Percentiles rank a stretch among this genome's conserved stretches.
phyloP scores from a whole-genome alignment of 92 coral and sea anemone species.

The Phenganax marumi region DNA sequence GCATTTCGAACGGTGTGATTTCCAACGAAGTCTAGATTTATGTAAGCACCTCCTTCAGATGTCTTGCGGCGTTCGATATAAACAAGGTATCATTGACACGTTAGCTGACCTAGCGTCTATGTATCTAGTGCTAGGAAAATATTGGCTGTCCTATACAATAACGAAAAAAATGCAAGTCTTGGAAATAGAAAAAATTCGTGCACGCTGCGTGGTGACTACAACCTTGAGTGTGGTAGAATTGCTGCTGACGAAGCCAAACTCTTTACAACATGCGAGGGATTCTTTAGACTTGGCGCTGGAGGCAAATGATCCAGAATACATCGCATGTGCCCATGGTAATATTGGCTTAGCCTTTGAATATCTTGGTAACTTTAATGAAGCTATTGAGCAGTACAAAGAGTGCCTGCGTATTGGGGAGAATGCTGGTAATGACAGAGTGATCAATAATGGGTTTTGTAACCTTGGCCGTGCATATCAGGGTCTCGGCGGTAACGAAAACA shows the following conservation, averaged over 20 bases:
- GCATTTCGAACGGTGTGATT: background rate
- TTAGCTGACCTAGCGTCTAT: background rate
- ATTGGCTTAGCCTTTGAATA: constrained; percentile 22
- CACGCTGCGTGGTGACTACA: background rate
- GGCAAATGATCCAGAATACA: background rate
- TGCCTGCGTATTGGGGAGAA: background rate
- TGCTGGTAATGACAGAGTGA: background rate
- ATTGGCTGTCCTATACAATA: background rate
- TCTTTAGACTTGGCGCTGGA: constrained; percentile 11
- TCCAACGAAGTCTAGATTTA: background rate
- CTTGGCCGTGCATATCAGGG: constrained; percentile 35
- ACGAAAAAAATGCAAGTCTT: background rate
- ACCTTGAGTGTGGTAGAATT: constrained; percentile 17
- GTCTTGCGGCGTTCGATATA: background rate
- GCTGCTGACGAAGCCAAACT: background rate
- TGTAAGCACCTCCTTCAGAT: background rate
- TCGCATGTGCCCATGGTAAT: constrained; percentile 33
- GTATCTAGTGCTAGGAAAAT: constrained; percentile 6
- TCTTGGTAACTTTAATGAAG: background rate
- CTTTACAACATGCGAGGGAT: constrained; percentile 12
- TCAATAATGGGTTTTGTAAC: constrained; percentile 32
- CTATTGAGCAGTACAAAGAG: constrained; percentile 6
- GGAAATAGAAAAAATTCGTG: background rate
- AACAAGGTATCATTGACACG: background rate
- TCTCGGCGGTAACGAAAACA: background rate